These are phyloP conservation scores for Parambassis ranga DNA, from an alignment of 2,797 vertebrate species.

Conservation along the genomic window DNA sequence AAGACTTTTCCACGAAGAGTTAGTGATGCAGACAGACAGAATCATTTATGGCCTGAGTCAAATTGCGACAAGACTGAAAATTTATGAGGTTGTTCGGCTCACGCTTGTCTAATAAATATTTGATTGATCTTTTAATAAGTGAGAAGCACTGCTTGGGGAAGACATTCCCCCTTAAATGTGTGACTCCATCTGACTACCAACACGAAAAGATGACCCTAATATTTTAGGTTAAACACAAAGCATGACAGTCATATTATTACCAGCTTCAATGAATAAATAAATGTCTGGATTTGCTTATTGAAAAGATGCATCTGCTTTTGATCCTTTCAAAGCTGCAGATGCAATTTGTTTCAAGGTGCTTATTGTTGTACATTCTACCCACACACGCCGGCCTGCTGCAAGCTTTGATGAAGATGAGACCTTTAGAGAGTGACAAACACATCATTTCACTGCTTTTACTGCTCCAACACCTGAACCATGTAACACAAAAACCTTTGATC, in stretches of 20 bases:
- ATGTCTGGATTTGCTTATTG: background rate
- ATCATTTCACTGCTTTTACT: background rate
- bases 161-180: conserved; percentile 17
- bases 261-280: background rate
- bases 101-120: conserved; percentile 63
- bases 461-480: background rate
- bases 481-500: conserved; percentile 44
- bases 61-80: conserved; percentile 28
- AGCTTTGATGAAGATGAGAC: conserved; percentile 22
- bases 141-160: conserved; percentile 46
- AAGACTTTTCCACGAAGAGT: conserved; percentile 21
- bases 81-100: conserved; percentile 30
- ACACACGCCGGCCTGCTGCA: background rate
- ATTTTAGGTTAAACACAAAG: conserved; percentile 1
- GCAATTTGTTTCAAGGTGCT: conserved; percentile 5
- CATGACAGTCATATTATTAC: background rate
- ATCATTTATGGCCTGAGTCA: conserved; percentile 45
- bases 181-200: conserved; percentile 14
- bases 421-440: conserved; percentile 15
- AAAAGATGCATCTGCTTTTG: background rate
- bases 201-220: conserved; percentile 13
- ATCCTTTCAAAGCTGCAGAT: background rate
- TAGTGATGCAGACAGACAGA: conserved; percentile 35
- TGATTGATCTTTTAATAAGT: conserved; percentile 67
- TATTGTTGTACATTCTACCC: conserved; percentile 11